These are phyloP conservation scores for Cephus pygmeus DNA, from an alignment of 2,888 invertebrate genomes.

Conservation along the genomic window DNA sequence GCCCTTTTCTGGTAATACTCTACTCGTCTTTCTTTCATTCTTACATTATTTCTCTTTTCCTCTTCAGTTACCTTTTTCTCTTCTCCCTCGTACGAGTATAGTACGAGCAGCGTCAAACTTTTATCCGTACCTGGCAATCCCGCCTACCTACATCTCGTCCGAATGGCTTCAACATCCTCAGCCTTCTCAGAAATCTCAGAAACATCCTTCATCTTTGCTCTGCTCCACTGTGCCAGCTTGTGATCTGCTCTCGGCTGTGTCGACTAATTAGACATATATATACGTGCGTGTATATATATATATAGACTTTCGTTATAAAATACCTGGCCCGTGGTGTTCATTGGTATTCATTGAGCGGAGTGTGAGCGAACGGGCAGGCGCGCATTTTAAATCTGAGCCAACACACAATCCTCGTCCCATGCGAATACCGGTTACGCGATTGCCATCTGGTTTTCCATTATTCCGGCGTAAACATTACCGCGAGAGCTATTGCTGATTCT, in stretches of 20 bases:
- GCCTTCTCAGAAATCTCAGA: neutral
- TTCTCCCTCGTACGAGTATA: neutral
- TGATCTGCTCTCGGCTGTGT: neutral
- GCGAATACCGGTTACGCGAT: neutral
- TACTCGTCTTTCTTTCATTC: constrained; percentile 18
- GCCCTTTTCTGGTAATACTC: constrained; percentile 76
- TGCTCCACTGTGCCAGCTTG: neutral
- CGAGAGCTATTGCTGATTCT: neutral
- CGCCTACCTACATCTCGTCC: neutral
- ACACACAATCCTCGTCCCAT: neutral
- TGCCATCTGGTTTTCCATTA: neutral
- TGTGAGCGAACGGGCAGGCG: neutral
- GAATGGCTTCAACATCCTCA: neutral
- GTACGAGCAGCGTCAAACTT: neutral
- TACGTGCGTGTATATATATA: too few relatives aligned
- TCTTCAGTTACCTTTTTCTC: constrained; percentile 8
- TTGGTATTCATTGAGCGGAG: neutral
- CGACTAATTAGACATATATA: neutral
- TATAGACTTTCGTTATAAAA: neutral
- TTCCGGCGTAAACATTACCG: neutral
- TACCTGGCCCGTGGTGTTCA: neutral
- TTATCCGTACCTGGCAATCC: neutral
- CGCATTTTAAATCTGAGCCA: neutral
- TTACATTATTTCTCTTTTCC: neutral
- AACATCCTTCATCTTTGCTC: neutral